These are phyloP conservation scores for Microtus oregoni DNA, from an alignment of 2,113 vertebrate genomes.

Conservation along the genomic window DNA sequence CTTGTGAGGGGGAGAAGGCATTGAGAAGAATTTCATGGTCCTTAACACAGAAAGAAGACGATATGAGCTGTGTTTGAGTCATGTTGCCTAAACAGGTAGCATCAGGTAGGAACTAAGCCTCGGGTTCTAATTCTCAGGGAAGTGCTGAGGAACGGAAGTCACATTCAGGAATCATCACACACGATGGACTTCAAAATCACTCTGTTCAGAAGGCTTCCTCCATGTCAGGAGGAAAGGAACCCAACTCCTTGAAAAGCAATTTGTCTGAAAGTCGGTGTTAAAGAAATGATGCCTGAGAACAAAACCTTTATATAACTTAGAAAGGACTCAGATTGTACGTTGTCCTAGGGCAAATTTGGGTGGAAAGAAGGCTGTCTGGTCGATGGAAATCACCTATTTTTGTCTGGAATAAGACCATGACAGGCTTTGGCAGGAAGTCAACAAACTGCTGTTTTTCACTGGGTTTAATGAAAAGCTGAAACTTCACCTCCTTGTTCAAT, in stretches of 20 bases:
- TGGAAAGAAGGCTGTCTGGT: not conserved
- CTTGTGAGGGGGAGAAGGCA: not conserved
- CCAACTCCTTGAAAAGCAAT: slow-evolving; percentile 49
- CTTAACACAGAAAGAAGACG: not conserved
- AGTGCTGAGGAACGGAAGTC: not conserved
- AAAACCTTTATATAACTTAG: slow-evolving; percentile 1
- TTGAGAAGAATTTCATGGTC: not conserved
- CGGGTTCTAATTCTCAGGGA: not conserved
- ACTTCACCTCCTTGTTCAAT: not conserved
- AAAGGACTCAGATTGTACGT: slow-evolving; percentile 20
- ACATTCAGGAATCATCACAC: not conserved
- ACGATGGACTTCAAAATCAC: not conserved
- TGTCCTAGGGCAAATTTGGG: slow-evolving; percentile 21
- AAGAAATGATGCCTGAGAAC: slow-evolving; percentile 22
- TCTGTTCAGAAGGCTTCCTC: not conserved
- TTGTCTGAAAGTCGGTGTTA: slow-evolving; percentile 55
- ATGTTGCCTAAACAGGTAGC: too few species aligned
- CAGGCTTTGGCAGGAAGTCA: slow-evolving; percentile 10
- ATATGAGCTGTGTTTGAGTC: not conserved
- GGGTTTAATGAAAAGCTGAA: not conserved
- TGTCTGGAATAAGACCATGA: not conserved
- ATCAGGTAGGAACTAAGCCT: not conserved
- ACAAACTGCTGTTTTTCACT: not conserved
- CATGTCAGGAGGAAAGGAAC: not conserved
- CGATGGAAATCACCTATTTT: slow-evolving; percentile 45